Conservation (phyloP, 2,888 invertebrate genomes). For the Phengaris arion region DNA sequence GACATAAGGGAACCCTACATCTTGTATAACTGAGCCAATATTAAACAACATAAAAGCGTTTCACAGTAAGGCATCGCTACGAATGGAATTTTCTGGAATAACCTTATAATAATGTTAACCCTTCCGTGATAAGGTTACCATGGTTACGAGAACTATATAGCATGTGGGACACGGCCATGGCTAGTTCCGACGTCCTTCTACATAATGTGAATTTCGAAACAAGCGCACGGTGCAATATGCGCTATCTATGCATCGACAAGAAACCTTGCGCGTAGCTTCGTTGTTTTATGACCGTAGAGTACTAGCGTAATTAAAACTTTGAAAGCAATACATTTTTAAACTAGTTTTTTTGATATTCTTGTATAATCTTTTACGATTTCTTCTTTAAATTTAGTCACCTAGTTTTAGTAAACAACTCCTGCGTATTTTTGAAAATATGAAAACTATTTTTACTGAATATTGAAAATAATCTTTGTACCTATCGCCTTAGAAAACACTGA, state of each 20-base stretch:
- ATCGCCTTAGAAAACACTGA: background rate
- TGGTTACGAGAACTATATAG: background rate
- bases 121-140: constrained; percentile 6
- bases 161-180: constrained; percentile 6
- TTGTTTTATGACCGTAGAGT: background rate
- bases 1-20: too few relatives aligned
- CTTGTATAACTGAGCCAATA: too few relatives aligned
- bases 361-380: too few relatives aligned
- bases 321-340: background rate
- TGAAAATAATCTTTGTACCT: background rate
- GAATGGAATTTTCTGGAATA: background rate
- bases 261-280: constrained; percentile 13
- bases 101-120: background rate
- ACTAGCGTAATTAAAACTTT: background rate
- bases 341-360: background rate
- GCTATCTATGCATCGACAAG: constrained; percentile 30
- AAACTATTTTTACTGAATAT: background rate
- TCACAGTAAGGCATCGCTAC: too few relatives aligned
- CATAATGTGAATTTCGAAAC: constrained; percentile 24
- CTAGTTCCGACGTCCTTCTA: constrained; percentile 25
- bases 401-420: too few relatives aligned
- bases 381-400: too few relatives aligned
- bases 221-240: constrained; percentile 16
- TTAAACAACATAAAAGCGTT: too few relatives aligned
- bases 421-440: too few relatives aligned